These are phyloP conservation scores for Garrulus glandarius DNA, from an alignment of 2,797 vertebrate genomes.

Conservation along the genomic window DNA sequence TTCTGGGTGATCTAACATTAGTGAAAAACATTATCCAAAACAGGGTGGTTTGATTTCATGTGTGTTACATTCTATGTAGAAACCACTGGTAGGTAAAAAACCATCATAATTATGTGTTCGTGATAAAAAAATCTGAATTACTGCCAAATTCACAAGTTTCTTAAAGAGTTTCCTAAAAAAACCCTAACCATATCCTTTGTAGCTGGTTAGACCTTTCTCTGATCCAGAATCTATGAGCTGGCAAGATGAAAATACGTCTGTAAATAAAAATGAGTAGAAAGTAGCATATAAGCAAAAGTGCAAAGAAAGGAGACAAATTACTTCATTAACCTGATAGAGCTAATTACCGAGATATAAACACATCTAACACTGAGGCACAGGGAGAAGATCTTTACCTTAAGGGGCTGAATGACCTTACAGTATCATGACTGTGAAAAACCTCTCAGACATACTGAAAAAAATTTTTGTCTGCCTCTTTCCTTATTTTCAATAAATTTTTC, in stretches of 20 bases:
- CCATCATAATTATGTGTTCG: neutral
- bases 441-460: neutral
- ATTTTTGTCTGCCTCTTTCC: neutral
- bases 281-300: neutral
- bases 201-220: neutral
- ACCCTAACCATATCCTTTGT: neutral
- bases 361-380: neutral
- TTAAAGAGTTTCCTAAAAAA: neutral
- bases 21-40: neutral
- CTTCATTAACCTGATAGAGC: neutral
- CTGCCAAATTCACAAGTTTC: neutral
- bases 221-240: neutral
- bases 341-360: neutral
- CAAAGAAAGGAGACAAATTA: neutral
- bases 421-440: neutral
- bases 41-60: neutral
- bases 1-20: neutral
- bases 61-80: neutral
- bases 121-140: neutral
- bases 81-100: neutral
- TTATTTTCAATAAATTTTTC: neutral
- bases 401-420: neutral
- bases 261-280: neutral
- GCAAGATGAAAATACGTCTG: neutral
- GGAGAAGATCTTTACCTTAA: neutral